Conservation (phyloP, 2,797 vertebrate genomes). For the Anguilla anguilla region DNA sequence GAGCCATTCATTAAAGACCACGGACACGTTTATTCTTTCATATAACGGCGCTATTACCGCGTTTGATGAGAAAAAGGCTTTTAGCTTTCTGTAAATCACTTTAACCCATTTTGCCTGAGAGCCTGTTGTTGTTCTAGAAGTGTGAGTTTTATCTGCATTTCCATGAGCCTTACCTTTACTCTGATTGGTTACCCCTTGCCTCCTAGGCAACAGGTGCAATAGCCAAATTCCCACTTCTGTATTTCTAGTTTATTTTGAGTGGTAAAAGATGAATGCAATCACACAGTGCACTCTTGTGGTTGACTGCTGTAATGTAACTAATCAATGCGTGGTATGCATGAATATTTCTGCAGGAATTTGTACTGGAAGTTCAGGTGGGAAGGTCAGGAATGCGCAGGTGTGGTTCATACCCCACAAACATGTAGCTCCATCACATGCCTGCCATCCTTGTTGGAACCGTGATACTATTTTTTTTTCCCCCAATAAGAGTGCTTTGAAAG, state of each 20-base stretch:
- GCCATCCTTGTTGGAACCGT: background rate
- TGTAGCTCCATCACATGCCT: background rate
- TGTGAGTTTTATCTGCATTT: background rate
- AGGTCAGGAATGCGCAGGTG: background rate
- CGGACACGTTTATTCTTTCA: too few relatives aligned
- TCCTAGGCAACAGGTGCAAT: background rate
- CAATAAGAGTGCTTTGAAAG: background rate
- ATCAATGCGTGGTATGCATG: background rate
- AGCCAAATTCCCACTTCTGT: background rate
- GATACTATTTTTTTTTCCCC: background rate
- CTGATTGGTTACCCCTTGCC: background rate
- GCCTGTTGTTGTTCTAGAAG: too few relatives aligned
- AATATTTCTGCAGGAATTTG: background rate
- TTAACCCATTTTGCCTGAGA: too few relatives aligned
- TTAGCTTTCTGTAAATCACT: too few relatives aligned
- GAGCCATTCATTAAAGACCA: too few relatives aligned
- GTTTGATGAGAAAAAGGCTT: too few relatives aligned
- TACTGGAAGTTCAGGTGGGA: background rate
- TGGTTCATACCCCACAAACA: background rate
- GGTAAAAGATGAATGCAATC: constrained; percentile 49
- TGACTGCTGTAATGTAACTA: constrained; percentile 24
- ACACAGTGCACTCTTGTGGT: constrained; percentile 70
- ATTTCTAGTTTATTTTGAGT: constrained; percentile 4
- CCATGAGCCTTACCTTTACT: background rate
- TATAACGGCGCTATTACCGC: too few relatives aligned